Evolutionary conservation across 2,888 invertebrate species (phyloP).

Genomic region (Hyles lineata): DNA sequence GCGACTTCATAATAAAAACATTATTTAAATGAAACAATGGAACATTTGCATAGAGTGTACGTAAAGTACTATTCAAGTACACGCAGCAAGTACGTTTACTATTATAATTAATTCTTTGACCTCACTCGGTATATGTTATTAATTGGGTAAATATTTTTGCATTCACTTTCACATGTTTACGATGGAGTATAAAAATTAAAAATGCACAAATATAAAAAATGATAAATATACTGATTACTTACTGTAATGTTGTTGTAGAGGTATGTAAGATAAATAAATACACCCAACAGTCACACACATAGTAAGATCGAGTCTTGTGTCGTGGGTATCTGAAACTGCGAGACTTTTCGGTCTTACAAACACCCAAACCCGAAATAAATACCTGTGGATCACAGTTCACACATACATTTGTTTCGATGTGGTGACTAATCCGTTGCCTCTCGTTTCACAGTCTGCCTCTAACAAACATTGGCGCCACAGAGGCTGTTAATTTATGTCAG

Average conservation of each 20-base stretch:
- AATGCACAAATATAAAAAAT: not conserved
- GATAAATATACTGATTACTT: not conserved
- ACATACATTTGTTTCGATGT: no score
- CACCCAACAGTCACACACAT: no score
- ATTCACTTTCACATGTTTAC: not conserved
- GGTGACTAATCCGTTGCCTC: no score
- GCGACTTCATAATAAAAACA: not conserved
- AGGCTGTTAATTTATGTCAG: no score
- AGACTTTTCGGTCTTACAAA: no score
- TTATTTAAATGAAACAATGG: slow-evolving; percentile 10
- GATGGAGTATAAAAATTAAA: not conserved
- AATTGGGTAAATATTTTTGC: slow-evolving; percentile 2
- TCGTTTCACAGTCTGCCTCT: no score
- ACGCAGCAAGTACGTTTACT: slow-evolving; percentile 4
- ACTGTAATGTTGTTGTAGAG: not conserved
- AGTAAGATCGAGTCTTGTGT: no score
- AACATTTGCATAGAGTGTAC: not conserved
- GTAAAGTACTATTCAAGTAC: slow-evolving; percentile 13
- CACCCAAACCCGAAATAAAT: no score
- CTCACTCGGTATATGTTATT: not conserved
- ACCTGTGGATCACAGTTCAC: no score
- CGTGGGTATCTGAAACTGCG: no score
- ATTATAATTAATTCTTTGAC: slow-evolving; percentile 17
- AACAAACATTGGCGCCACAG: no score
- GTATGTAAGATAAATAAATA: no score